Conservation (phyloP, 2,797 vertebrate species). For the Capromys pilorides region DNA sequence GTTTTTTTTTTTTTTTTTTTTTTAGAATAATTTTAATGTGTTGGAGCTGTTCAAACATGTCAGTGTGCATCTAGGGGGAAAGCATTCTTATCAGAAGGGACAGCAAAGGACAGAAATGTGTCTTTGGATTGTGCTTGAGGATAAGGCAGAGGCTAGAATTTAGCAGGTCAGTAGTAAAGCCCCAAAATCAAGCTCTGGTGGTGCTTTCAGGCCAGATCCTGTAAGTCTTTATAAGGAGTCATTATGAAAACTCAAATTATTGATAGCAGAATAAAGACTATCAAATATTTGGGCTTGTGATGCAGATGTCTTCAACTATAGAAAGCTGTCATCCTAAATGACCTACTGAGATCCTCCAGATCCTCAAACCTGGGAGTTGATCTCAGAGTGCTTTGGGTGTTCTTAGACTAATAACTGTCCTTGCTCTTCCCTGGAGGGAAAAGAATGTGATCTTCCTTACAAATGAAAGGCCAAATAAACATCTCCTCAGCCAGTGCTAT, state of each 20-base stretch:
- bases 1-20: too few relatives aligned
- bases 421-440: background rate
- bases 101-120: background rate
- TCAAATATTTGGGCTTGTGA: background rate
- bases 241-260: background rate
- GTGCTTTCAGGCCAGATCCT: background rate
- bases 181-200: background rate
- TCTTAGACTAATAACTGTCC: slow-evolving; percentile 21
- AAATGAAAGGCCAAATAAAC: slow-evolving; percentile 57
- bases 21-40: background rate
- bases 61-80: background rate
- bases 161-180: background rate
- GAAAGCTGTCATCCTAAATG: background rate
- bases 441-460: background rate
- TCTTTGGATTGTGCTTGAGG: background rate
- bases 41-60: background rate
- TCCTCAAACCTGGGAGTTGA: background rate
- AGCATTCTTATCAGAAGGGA: background rate
- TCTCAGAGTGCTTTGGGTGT: background rate
- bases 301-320: background rate
- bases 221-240: background rate
- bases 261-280: background rate
- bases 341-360: background rate
- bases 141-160: background rate
- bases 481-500: background rate